A percentile compares a stretch with the other conserved stretches of the same genome.
Conservation (phyloP, 2,888 invertebrate species). For the Tethea ocularis region DNA sequence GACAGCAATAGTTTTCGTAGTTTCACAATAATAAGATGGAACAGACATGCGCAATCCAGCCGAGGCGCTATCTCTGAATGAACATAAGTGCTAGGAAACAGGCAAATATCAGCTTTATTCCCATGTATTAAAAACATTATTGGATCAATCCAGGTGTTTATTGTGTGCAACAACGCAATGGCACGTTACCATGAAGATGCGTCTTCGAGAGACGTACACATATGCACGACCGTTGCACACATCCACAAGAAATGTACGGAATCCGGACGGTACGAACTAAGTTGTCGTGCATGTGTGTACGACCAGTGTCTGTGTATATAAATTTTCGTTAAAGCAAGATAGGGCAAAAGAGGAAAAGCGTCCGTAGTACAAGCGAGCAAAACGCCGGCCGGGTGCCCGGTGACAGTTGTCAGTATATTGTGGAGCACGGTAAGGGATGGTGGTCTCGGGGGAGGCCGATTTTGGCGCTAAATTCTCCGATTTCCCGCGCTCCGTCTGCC, state of each 20-base stretch:
- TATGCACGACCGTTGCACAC: constrained; percentile 44
- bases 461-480: constrained; percentile 66
- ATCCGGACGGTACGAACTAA: constrained; percentile 46
- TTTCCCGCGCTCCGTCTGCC: constrained; percentile 62
- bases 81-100: constrained; percentile 42
- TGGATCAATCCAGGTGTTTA: constrained; percentile 34
- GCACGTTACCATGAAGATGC: constrained; percentile 59
- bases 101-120: constrained; percentile 51
- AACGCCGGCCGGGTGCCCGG: constrained; percentile 62
- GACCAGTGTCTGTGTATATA: constrained; percentile 63
- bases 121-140: constrained; percentile 45
- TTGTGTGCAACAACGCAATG: constrained; percentile 67
- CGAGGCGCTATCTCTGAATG: constrained; percentile 51
- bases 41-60: constrained; percentile 74
- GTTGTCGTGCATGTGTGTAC: constrained; percentile 66
- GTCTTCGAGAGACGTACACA: constrained; percentile 51
- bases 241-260: constrained; percentile 28
- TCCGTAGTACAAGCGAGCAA: constrained; percentile 67
- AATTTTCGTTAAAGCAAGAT: constrained; percentile 74
- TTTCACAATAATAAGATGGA: constrained; percentile 64
- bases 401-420: constrained; percentile 76
- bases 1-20: constrained; percentile 74
- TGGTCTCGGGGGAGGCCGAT: constrained; percentile 57
- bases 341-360: constrained; percentile 76
- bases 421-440: constrained; percentile 67